Evolutionary conservation across 1,140 invertebrate genomes (phyloP).

Genomic region (Drosophila biarmipes): DNA sequence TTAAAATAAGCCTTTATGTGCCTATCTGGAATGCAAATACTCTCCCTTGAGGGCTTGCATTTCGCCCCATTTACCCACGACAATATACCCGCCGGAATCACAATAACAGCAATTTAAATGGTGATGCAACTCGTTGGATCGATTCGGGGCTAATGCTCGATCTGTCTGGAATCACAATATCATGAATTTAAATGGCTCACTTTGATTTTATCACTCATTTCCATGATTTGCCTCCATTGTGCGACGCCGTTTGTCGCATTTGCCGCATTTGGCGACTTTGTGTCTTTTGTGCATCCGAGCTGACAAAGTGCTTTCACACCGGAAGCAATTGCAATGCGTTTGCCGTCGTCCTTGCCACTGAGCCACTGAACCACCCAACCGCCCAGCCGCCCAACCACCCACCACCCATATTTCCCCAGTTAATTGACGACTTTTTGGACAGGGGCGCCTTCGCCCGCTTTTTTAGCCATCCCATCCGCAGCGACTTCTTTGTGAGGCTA

Average conservation of each 20-base stretch:
- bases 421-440: slow-evolving; percentile 62
- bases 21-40: not conserved
- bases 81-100: not conserved
- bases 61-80: not conserved
- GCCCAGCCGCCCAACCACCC: slow-evolving; percentile 7
- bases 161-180: not conserved
- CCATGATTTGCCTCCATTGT: slow-evolving; percentile 37
- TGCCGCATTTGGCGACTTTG: slow-evolving; percentile 9
- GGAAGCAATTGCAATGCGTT: slow-evolving; percentile 80
- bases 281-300: slow-evolving; percentile 60
- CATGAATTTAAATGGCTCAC: slow-evolving; percentile 3
- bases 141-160: not conserved
- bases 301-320: slow-evolving; percentile 81
- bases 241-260: slow-evolving; percentile 2
- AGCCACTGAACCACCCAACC: not conserved
- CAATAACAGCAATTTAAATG: slow-evolving; percentile 11
- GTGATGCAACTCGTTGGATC: not conserved
- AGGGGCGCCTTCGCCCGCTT: slow-evolving; percentile 24
- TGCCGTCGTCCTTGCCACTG: slow-evolving; percentile 30
- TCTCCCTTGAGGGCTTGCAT: not conserved
- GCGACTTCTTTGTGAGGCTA: slow-evolving; percentile 64
- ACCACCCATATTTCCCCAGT: slow-evolving; percentile 8
- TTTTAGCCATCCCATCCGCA: slow-evolving; percentile 30
- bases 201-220: slow-evolving; percentile 9
- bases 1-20: not conserved